A percentile compares a stretch with the other conserved stretches of the same genome.
Conservation (phyloP, 2,797 vertebrate species). For the Sebastes itinus region DNA sequence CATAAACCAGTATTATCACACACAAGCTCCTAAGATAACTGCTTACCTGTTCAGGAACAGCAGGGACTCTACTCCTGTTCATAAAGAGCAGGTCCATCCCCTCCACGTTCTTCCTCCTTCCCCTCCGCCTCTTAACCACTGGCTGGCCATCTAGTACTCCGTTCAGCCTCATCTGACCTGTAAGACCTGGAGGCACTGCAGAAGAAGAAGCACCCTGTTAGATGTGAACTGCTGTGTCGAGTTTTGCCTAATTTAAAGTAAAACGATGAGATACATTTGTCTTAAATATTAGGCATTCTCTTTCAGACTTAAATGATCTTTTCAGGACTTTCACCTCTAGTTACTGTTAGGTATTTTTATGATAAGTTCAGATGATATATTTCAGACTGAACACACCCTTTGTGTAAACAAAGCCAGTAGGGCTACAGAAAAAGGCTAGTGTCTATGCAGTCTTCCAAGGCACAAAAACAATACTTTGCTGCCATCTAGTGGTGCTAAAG, state of each 20-base stretch:
- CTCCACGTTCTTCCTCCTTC: constrained; percentile 97
- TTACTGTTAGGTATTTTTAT: background rate
- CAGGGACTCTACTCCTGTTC: constrained; percentile 86
- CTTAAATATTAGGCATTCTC: background rate
- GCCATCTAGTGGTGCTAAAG: constrained; percentile 52
- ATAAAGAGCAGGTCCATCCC: constrained; percentile 94
- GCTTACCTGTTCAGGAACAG: constrained; percentile 86
- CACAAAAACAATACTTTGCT: constrained; percentile 13
- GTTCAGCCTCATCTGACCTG: constrained; percentile 87
- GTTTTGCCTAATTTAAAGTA: background rate
- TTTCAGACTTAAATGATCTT: background rate
- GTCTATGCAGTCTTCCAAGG: no score
- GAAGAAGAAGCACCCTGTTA: constrained; percentile 23
- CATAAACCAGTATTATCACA: background rate
- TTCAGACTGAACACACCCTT: background rate
- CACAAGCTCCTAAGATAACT: background rate
- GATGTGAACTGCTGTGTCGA: background rate
- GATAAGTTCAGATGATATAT: background rate
- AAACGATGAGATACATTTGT: background rate
- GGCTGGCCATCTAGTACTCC: constrained; percentile 90
- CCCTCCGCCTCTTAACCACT: constrained; percentile 90
- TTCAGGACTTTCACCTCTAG: background rate
- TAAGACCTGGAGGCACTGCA: constrained; percentile 78
- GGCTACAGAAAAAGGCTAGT: background rate
- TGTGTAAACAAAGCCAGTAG: background rate